phyloP scores from a whole-genome alignment of 2,888 invertebrate species.

The Phrixothrix hirtus region DNA sequence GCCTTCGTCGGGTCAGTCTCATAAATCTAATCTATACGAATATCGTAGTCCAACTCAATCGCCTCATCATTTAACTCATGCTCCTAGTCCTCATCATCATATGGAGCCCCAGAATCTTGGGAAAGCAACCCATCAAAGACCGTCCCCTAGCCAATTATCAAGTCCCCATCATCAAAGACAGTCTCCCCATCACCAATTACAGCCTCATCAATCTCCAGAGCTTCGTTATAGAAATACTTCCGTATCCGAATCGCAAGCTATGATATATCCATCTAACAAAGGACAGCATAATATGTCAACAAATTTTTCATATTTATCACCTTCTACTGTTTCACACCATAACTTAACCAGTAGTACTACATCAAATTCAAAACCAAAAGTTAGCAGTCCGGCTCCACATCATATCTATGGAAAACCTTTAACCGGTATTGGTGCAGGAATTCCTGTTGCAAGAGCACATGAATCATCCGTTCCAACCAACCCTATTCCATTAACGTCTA shows the following conservation, averaged over 20 bases:
- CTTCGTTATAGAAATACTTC: constrained; percentile 48
- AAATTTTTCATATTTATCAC: constrained; percentile 56
- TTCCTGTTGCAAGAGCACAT: constrained; percentile 50
- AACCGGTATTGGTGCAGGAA: constrained; percentile 62
- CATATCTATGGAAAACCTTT: constrained; percentile 73
- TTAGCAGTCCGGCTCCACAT: constrained; percentile 77
- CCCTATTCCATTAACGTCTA: constrained; percentile 63
- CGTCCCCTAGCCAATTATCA: constrained; percentile 50
- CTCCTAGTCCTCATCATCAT: constrained; percentile 50
- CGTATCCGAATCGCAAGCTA: constrained; percentile 49
- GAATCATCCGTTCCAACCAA: constrained; percentile 37
- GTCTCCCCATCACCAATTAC: constrained; percentile 56
- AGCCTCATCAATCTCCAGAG: constrained; percentile 51
- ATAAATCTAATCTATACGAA: constrained; percentile 48
- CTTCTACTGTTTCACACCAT: constrained; percentile 59
- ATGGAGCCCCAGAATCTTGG: constrained; percentile 50
- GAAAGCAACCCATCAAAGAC: constrained; percentile 45
- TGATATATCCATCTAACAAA: constrained; percentile 47
- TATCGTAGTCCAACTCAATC: constrained; percentile 57
- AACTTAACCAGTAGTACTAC: constrained; percentile 57
- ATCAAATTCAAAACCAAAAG: constrained; percentile 66
- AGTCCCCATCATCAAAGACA: constrained; percentile 59
- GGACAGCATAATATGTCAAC: constrained; percentile 44
- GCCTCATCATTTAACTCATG: constrained; percentile 54
- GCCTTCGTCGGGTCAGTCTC: constrained; percentile 56